Conservation (phyloP, 2,797 vertebrate species). For the Sciurus vulgaris region DNA sequence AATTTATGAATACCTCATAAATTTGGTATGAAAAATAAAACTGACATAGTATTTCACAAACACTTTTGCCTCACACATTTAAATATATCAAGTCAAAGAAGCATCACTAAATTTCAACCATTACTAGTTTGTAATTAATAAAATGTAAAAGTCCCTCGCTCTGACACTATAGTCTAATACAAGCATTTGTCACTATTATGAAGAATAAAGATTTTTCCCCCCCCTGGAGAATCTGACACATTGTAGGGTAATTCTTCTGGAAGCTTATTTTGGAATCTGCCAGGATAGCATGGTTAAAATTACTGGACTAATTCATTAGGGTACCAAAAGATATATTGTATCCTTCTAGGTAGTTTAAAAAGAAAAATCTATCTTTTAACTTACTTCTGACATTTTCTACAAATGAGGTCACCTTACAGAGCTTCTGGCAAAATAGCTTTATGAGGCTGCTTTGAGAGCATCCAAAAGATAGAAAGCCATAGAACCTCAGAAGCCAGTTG, state of each 20-base stretch:
- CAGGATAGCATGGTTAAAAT: not conserved
- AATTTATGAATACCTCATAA: not conserved
- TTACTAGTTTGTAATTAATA: not conserved
- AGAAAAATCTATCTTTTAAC: conserved; percentile 48
- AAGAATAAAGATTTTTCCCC: not conserved
- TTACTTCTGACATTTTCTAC: conserved; percentile 65
- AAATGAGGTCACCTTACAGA: conserved; percentile 73
- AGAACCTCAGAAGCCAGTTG: conserved; percentile 66
- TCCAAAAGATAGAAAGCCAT: conserved; percentile 70
- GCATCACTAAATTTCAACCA: not conserved
- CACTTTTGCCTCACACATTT: not conserved
- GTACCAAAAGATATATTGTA: not conserved
- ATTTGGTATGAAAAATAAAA: conserved; percentile 13
- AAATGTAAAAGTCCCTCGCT: not conserved
- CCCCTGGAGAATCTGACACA: not conserved
- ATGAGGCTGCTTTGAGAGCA: conserved; percentile 54
- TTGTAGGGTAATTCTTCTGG: not conserved
- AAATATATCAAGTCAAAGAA: not conserved
- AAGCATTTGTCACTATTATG: not conserved
- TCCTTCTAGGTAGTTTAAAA: conserved; percentile 41
- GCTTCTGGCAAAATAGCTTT: conserved; percentile 59
- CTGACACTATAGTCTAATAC: not conserved
- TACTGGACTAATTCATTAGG: not conserved
- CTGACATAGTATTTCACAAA: not conserved
- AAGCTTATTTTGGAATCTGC: conserved; percentile 4